Base-by-base conservation (phyloP, 2,888 invertebrate genomes). In the Andrena chrysosceles region DNA sequence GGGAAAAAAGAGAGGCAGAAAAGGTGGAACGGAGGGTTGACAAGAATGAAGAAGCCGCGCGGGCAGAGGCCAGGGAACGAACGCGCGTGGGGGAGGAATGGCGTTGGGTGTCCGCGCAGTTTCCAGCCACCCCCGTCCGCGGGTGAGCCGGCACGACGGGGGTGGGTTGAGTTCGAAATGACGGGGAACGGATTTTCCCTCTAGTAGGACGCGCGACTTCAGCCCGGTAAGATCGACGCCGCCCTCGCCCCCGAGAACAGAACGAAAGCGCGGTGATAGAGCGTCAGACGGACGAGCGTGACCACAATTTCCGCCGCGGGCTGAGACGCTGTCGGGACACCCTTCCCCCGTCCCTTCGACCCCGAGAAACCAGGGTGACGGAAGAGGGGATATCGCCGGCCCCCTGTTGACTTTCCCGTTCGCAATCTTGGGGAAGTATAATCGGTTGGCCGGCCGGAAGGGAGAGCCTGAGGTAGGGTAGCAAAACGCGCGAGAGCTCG, bases 191-290 rank as follows among this genome's bases (percentile, higher is more conserved):
- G 77, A 77, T 86, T 86, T 86, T 84, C 79, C 81, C 81, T 87
- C 86, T 92, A 93, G 93, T 93, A 87, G 87, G 90, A 92, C 91
- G 93, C 92, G 93, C 92, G 92, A 92, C 88, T 88, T 87, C 85
- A 87, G 86, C 87, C 89, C 89, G 92, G 90, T 85, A 88, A 89
- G 91, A 91, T 85, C 90, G 87, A 90, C 91, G 91, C 89, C 91
- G 91, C 91, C 90, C 90, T 90, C 91, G 91, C 88, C 89, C 90
- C 87, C 85, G 83, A 84, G 77, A 69, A 52, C 20, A 73, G 48
- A 62, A 66, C 71, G 74, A 76, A 73, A 29, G 60, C 76, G 73
- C 77, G 80, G 72, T 74, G 69, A 33, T 7, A 63, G 49, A 73
- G n/a, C 70, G 42, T 42, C 42, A 56, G 60, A 73, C 63, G 75